Evolutionary conservation across 1,140 invertebrate species (phyloP), one percentile per base, ranked within the genome.

Genomic region (Drosophila watanabei): DNA sequence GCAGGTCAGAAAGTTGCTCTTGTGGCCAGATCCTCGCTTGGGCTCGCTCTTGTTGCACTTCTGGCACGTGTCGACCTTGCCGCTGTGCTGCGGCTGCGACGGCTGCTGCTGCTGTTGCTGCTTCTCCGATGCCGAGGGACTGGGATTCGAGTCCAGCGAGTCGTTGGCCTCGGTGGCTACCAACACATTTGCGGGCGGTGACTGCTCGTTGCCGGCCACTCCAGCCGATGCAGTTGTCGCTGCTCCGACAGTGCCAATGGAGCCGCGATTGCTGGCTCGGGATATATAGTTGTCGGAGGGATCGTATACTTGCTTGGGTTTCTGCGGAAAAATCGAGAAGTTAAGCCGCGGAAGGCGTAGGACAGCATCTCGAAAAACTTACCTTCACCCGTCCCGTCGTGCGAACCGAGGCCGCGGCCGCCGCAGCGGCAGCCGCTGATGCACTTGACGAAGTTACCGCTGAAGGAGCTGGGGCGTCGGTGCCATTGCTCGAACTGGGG

Each of bases 221-320:
- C 18, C 28, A 0, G 13, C 20, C n/a, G 33, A 6, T 4, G n/a
- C 32, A 20, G 51, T 30, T 5, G 10, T 20, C 28, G 35, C 4
- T 5, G n/a, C 28, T 43, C 52, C 20, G 33, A 20, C 8, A 11
- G 4, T 30, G 41, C 30, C 49, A 16, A 43, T 10, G 32, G 52
- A 61, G 49, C 24, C 57, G 33, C 49, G 48, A 28, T 69, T 56
- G 48, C 49, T 69, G 57, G 75, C 30, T 45, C 95, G 95, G 7
- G 95, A 95, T n/a, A 96, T 82, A 83, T 96, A 95, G 77, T 95
- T 95, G 64, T 96, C 95, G 0, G 96, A 96, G n/a, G 96, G 96
- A 93, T 96, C 96, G 78, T 96, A 96, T 2, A 96, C 95, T 73
- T 95, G 95, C 77, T 95, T 96, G 0, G 92, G 92, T 87, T 93